phyloP scores from a whole-genome alignment of 1,140 invertebrate genomes.

The Pollicipes pollicipes region DNA sequence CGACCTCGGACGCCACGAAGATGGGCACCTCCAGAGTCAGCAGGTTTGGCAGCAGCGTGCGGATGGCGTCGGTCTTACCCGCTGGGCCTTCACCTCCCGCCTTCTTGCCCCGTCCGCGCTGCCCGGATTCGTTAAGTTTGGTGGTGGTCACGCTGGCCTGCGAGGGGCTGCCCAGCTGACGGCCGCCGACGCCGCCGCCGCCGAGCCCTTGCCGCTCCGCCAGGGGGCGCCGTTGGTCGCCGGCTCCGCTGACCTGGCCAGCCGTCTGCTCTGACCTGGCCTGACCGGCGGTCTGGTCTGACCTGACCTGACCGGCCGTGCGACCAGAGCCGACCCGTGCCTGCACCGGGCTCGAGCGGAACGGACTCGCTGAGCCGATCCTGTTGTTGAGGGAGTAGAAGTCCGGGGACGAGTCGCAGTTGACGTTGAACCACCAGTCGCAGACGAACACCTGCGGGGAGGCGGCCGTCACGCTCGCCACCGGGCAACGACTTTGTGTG shows the following conservation, averaged over 20 bases:
- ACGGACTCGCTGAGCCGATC: not conserved
- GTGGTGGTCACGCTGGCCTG: not conserved
- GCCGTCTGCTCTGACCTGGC: not conserved
- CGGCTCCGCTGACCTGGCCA: too few species aligned
- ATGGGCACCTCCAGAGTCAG: not conserved
- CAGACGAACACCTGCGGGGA: slow-evolving; percentile 9
- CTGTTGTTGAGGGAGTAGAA: slow-evolving; percentile 8
- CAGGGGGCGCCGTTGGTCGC: too few species aligned
- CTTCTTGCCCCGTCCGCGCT: too few species aligned
- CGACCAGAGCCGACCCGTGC: too few species aligned
- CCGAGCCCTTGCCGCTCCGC: too few species aligned
- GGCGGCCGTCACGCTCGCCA: not conserved
- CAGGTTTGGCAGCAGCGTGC: not conserved
- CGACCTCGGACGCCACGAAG: not conserved
- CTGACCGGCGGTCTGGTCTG: not conserved
- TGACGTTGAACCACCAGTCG: slow-evolving; percentile 10
- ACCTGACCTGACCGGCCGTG: too few species aligned
- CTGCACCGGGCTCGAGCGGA: not conserved
- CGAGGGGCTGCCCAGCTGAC: not conserved
- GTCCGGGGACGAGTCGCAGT: slow-evolving; percentile 5
- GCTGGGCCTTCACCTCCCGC: too few species aligned
- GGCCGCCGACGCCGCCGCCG: not conserved
- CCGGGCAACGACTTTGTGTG: not conserved
- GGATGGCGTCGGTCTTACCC: not conserved
- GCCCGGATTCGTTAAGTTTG: not conserved